Conservation (phyloP, 2,113 vertebrate species). For the Natator depressus region DNA sequence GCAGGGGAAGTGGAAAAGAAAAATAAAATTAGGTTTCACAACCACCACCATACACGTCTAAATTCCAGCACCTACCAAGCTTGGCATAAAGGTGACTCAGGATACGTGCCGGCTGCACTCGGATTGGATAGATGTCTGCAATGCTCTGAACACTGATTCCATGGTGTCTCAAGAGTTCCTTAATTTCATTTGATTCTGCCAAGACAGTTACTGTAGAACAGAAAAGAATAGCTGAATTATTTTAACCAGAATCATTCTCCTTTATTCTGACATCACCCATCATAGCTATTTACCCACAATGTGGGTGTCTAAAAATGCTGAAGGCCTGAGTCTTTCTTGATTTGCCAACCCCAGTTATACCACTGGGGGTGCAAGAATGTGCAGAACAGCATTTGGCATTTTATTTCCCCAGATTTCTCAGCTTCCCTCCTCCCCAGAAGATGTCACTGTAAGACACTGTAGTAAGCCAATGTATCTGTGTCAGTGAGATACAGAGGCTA, state of each 20-base stretch:
- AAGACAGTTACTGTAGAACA: slow-evolving; percentile 88
- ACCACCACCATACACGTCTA: not conserved
- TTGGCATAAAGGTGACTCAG: slow-evolving; percentile 96
- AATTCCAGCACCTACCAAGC: slow-evolving; percentile 83
- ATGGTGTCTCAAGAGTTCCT: slow-evolving; percentile 83
- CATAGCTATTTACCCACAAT: not conserved
- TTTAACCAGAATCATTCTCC: not conserved
- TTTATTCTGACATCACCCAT: not conserved
- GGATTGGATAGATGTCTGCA: slow-evolving; percentile 87
- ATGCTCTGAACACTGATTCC: slow-evolving; percentile 89
- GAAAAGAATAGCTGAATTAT: not conserved
- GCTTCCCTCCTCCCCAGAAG: not conserved
- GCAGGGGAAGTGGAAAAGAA: not conserved
- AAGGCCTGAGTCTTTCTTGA: not conserved
- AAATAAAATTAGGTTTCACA: not conserved
- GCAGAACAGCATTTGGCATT: not conserved
- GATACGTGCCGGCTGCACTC: slow-evolving; percentile 93
- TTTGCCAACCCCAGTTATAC: not conserved
- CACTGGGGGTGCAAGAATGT: not conserved
- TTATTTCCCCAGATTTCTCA: not conserved
- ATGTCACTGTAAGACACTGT: not conserved
- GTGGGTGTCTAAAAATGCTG: not conserved
- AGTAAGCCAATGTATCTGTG: rapidly evolving
- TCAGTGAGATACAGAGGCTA: not conserved
- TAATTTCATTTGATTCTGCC: slow-evolving; percentile 90